These are phyloP conservation scores for Aethes cnicana DNA, from an alignment of 2,888 invertebrate genomes.

Conservation along the genomic window DNA sequence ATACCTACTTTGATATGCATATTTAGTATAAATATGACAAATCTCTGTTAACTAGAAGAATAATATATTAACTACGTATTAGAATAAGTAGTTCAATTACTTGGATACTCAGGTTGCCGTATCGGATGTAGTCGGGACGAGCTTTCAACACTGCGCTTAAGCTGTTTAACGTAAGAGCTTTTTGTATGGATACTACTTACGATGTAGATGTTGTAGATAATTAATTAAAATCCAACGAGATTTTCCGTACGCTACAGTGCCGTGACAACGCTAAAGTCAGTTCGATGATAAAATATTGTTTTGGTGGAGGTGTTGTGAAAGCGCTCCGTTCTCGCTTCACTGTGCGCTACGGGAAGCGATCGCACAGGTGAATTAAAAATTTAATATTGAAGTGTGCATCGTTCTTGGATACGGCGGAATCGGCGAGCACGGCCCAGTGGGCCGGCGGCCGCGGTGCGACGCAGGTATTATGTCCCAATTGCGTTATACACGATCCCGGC, in stretches of 20 bases:
- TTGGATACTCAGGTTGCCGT: conserved; percentile 27
- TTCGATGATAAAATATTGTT: not conserved
- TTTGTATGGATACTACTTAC: conserved; percentile 54
- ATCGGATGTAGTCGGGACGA: conserved; percentile 55
- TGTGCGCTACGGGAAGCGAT: conserved; percentile 5
- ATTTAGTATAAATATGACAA: no score
- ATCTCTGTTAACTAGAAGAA: conserved; percentile 10
- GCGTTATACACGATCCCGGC: conserved; percentile 9
- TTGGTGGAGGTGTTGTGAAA: not conserved
- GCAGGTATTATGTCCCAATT: conserved; percentile 9
- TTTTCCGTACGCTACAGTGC: conserved; percentile 46
- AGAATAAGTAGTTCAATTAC: conserved; percentile 19
- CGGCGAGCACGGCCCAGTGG: conserved; percentile 20
- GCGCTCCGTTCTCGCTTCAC: conserved; percentile 10
- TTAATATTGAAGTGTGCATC: conserved; percentile 3
- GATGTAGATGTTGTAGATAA: conserved; percentile 64
- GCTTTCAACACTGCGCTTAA: conserved; percentile 72
- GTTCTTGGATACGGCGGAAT: conserved; percentile 20
- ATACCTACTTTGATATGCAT: no score
- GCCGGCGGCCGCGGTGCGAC: conserved; percentile 12
- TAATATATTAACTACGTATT: conserved; percentile 3
- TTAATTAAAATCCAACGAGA: conserved; percentile 48
- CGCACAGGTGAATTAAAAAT: conserved; percentile 12
- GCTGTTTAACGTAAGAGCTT: conserved; percentile 72
- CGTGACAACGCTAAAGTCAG: conserved; percentile 40